phyloP scores from a whole-genome alignment of 2,113 vertebrate species.

The Sterrhoptilus dennistouni region DNA sequence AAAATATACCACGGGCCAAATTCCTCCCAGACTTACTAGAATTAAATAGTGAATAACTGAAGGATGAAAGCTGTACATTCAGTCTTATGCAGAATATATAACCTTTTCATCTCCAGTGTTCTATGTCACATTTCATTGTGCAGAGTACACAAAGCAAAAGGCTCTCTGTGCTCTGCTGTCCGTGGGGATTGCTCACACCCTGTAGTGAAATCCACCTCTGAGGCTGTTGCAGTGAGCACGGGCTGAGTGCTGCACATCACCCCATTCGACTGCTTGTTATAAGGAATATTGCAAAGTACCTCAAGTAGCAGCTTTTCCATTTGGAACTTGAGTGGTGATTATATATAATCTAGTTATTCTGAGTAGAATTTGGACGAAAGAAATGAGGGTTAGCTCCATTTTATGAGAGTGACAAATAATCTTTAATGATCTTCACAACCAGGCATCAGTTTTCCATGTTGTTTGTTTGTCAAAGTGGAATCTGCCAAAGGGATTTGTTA shows the following conservation, averaged over 20 bases:
- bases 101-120: neutral
- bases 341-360: neutral
- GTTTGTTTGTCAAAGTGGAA: neutral
- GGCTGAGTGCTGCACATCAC: neutral
- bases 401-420: neutral
- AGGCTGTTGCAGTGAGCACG: neutral
- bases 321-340: neutral
- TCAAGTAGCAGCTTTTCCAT: neutral
- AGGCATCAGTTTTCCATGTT: neutral
- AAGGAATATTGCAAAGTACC: neutral
- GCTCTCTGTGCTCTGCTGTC: neutral
- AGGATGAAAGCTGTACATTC: neutral
- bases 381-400: neutral
- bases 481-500: neutral
- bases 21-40: neutral
- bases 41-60: neutral
- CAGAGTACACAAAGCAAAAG: neutral
- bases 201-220: neutral
- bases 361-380: neutral
- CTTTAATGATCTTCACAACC: neutral
- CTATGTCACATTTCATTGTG: neutral
- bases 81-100: neutral
- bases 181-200: neutral
- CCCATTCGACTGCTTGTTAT: neutral
- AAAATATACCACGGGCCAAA: neutral